These are phyloP conservation scores for Conomelus anceps DNA, from an alignment of 2,888 invertebrate genomes.

Conservation along the genomic window DNA sequence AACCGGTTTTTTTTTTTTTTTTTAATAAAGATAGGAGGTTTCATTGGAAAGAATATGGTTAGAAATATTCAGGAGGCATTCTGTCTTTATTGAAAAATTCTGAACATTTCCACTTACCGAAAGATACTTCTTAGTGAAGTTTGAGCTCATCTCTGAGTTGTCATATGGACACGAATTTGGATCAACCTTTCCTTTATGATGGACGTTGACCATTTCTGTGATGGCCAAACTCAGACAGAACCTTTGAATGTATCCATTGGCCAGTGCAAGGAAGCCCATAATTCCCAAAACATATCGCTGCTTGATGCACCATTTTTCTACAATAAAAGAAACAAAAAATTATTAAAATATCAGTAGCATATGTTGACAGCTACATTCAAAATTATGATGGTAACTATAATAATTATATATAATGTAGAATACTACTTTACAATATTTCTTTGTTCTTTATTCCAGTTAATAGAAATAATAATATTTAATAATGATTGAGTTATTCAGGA, in stretches of 20 bases:
- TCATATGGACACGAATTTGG: background rate
- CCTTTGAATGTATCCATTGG: conserved; percentile 44
- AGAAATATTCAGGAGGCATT: no score
- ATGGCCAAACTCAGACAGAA: conserved; percentile 44
- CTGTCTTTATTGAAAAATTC: no score
- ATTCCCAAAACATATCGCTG: conserved; percentile 35
- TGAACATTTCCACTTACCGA: background rate
- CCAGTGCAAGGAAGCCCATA: conserved; percentile 44
- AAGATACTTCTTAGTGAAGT: background rate
- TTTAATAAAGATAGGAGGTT: no score
- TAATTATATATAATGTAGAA: no score
- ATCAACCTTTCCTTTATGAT: conserved; percentile 6
- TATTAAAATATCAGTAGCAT: no score
- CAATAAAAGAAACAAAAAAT: background rate
- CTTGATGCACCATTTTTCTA: conserved; percentile 24
- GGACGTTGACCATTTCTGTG: conserved; percentile 42
- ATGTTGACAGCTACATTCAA: background rate
- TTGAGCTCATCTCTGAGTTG: background rate
- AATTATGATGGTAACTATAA: no score
- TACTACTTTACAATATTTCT: no score
- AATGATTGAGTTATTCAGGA: no score
- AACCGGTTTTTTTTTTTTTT: no score
- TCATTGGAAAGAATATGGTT: no score
- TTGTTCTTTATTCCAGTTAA: no score
- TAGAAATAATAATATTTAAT: no score